Evolutionary conservation across 2,888 invertebrate genomes (phyloP).

Genomic region (Syrphus vitripennis): DNA sequence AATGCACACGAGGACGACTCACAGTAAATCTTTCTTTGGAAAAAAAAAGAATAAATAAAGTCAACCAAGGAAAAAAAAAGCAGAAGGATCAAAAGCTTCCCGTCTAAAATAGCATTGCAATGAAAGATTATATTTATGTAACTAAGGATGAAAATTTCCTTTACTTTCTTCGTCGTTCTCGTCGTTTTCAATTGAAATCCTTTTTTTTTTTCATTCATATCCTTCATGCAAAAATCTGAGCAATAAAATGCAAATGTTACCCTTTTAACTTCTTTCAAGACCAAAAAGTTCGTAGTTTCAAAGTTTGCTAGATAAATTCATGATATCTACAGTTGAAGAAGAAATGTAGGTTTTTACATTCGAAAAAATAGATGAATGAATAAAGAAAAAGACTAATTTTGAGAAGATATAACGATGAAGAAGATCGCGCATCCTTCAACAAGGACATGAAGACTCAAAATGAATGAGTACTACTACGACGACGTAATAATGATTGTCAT

Average conservation of each 20-base stretch:
- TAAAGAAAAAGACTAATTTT: constrained; percentile 7
- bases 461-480: neutral
- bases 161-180: neutral
- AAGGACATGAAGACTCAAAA: neutral
- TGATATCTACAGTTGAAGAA: neutral
- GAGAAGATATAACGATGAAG: neutral
- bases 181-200: constrained; percentile 40
- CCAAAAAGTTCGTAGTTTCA: neutral
- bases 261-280: neutral
- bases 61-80: neutral
- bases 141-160: constrained; percentile 8
- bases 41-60: neutral
- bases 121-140: constrained; percentile 50
- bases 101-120: constrained; percentile 9
- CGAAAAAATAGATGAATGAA: neutral
- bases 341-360: too few species aligned
- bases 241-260: constrained; percentile 69
- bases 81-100: neutral
- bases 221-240: constrained; percentile 37
- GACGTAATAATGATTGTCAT: constrained; percentile 51
- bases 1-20: constrained; percentile 33
- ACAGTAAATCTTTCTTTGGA: constrained; percentile 53
- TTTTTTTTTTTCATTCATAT: constrained; percentile 1
- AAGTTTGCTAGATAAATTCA: neutral
- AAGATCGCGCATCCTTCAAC: constrained; percentile 1